Evolutionary conservation across 2,888 invertebrate genomes (phyloP).

Genomic region (Sycophila texana): DNA sequence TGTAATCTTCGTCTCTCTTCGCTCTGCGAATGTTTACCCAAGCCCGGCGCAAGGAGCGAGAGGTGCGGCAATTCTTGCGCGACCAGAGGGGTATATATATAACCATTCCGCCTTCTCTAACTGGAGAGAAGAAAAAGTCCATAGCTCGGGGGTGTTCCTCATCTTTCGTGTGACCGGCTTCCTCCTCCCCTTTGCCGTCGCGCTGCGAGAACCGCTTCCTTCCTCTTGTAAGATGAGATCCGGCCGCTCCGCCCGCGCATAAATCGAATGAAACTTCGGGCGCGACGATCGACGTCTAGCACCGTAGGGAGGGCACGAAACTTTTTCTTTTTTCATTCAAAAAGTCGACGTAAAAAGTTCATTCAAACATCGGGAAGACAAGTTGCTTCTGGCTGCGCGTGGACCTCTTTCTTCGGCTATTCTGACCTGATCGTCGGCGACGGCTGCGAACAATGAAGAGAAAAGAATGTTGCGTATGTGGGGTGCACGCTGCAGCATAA

Average conservation of each 20-base stretch:
- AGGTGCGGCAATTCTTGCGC: constrained; percentile 5
- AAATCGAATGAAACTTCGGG: constrained; percentile 23
- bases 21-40: not conserved
- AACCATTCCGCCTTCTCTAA: not conserved
- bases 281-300: not conserved
- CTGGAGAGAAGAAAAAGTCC: constrained; percentile 19
- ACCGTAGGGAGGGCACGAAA: not conserved
- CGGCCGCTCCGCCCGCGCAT: not conserved
- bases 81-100: not conserved
- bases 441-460: too few relatives aligned
- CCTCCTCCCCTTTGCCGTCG: not conserved
- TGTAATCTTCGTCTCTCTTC: not conserved
- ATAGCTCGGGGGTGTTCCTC: constrained; percentile 13
- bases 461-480: too few relatives aligned
- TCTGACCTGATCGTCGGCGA: not conserved
- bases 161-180: not conserved
- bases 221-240: too few relatives aligned
- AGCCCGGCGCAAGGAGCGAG: too few relatives aligned
- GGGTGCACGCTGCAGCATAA: too few relatives aligned
- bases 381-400: constrained; percentile 9
- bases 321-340: not conserved
- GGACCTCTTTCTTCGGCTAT: not conserved
- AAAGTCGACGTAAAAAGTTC: constrained; percentile 16
- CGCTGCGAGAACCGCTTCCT: too few relatives aligned
- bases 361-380: too few relatives aligned